A percentile compares a stretch with the other conserved stretches of the same genome.
Evolutionary conservation across 2,797 vertebrate species (phyloP).

Genomic region (Distichodus sexfasciatus): DNA sequence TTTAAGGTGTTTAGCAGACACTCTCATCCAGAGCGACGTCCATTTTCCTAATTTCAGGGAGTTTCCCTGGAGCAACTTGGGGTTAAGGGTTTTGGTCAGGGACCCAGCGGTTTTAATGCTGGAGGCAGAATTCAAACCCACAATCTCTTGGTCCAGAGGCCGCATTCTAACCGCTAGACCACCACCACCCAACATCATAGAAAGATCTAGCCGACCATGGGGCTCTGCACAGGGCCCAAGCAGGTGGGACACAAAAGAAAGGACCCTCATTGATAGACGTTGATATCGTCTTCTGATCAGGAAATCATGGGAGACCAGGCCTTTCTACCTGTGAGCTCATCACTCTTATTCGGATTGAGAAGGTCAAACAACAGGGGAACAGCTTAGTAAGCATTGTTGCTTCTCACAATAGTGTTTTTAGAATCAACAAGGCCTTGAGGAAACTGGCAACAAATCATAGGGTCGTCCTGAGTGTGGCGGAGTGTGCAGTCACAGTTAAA

Average conservation of each 20-base stretch:
- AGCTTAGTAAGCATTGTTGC: background rate
- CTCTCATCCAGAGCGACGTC: too few species aligned
- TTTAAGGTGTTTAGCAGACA: too few species aligned
- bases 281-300: slow-evolving; percentile 53
- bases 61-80: too few species aligned
- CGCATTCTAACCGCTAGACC: too few species aligned
- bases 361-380: background rate
- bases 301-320: slow-evolving; percentile 3
- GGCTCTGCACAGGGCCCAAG: background rate
- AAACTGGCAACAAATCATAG: slow-evolving; percentile 16
- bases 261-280: slow-evolving; percentile 49
- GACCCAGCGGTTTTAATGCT: too few species aligned
- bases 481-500: background rate
- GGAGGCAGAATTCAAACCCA: too few species aligned
- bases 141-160: too few species aligned
- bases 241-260: slow-evolving; percentile 32
- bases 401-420: background rate
- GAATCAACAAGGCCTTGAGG: slow-evolving; percentile 4
- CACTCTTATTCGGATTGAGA: background rate
- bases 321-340: slow-evolving; percentile 2
- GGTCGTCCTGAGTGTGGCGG: background rate
- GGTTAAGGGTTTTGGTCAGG: too few species aligned
- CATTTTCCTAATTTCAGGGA: too few species aligned
- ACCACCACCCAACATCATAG: too few species aligned
- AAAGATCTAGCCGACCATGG: too few species aligned